Base-by-base conservation (phyloP, 2,113 vertebrate genomes). In the Lates calcarifer region DNA sequence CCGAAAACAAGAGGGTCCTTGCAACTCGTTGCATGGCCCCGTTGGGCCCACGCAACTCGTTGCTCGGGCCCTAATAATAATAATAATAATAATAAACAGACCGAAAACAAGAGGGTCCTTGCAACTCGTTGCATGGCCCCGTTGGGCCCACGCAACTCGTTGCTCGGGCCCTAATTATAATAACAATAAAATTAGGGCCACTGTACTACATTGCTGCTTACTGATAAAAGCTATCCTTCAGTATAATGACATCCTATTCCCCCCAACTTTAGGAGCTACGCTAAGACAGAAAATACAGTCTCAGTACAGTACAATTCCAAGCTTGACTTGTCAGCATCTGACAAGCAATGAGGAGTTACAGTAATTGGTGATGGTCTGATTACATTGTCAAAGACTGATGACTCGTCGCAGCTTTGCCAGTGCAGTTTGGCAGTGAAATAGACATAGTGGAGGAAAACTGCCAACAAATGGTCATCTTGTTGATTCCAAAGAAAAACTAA, bases 281-380 rank as follows among this genome's bases (percentile, higher is more conserved):
- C 28, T 56, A 47, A 45, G 60, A 64, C 60, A 49, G 15, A 65
- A 55, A 47, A 47, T 22, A 35, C 33, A 29, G 33, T 33, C 13
- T 41, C 60, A 15, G 45, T n/a, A 39, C 35, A 7, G 29, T 41
- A 29, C 22, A 53, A 65, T 76, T 68, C 33, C 69, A 63, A 58
- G 14, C 20, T 57, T 63, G 41, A 68, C 29, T 33, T 56, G 26
- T 79, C 58, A 65, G 13, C 26, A 10, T 41, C 14, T 35, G 20
- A 57, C 24, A 62, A 62, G 17, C 24, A 35, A 18, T 7, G 37
- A 65, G 18, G 5, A 65, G 8, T 69, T 70, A 60, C 45, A 63
- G 17, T 61, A 49, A 22, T 14, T 58, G 29, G 28, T 63, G 68
- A 71, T 58, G 24, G 18, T 51, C 22, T 41, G 39, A 74, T 41